Conservation (phyloP, 2,113 vertebrate genomes). For the Antechinus stuartii region DNA sequence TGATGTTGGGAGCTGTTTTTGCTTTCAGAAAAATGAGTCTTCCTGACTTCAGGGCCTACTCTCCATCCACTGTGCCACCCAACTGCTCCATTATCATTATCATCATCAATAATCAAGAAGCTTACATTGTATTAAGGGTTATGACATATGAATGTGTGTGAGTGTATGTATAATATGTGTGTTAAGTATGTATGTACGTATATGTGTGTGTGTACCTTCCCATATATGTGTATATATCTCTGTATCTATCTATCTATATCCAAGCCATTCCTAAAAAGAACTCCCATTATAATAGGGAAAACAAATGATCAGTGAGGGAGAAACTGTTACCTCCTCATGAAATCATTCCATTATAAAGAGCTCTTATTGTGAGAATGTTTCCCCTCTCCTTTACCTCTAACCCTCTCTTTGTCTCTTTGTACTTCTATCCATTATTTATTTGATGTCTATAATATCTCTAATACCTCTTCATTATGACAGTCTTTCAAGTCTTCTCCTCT, state of each 20-base stretch:
- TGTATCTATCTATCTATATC: not conserved
- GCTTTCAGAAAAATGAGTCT: not conserved
- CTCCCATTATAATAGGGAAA: not conserved
- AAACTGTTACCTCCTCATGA: not conserved
- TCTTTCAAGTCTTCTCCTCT: not conserved
- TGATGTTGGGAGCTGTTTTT: not conserved
- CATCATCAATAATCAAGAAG: not conserved
- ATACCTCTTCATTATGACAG: not conserved
- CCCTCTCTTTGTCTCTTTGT: not conserved
- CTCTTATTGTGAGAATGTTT: not conserved
- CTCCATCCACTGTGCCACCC: not conserved
- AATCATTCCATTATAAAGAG: not conserved
- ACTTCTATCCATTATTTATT: not conserved
- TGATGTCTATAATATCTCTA: not conserved
- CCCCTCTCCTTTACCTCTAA: not conserved
- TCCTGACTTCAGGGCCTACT: not conserved
- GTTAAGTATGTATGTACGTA: not conserved
- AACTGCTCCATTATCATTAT: not conserved
- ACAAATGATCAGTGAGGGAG: not conserved
- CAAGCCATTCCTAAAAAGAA: not conserved
- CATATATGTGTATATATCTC: too few relatives aligned
- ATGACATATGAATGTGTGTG: not conserved
- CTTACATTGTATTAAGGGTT: not conserved
- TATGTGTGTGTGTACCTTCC: not conserved
- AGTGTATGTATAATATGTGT: not conserved